These are phyloP conservation scores for Rhopalosiphum padi DNA, from an alignment of 1,140 invertebrate genomes.

Conservation along the genomic window DNA sequence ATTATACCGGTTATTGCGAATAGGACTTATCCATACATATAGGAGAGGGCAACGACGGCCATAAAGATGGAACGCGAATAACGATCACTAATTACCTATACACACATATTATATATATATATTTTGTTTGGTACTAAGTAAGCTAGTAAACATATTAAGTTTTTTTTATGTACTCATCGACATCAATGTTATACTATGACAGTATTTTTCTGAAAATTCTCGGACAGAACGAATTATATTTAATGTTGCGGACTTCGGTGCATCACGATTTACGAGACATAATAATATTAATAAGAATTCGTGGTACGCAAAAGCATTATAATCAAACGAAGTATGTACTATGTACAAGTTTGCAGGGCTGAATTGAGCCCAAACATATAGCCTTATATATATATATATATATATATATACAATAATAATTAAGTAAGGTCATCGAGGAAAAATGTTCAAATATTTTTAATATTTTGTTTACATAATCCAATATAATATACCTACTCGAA, in stretches of 20 bases:
- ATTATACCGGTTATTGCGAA: conserved; percentile 18
- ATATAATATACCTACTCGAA: background rate
- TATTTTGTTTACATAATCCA: background rate
- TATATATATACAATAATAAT: too few relatives aligned
- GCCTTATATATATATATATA: background rate
- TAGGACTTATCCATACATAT: background rate
- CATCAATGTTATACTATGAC: background rate
- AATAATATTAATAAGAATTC: background rate
- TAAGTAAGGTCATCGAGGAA: background rate
- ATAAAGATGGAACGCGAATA: conserved; percentile 1
- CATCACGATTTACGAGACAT: background rate
- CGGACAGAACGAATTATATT: background rate
- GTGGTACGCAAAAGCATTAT: background rate
- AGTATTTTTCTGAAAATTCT: background rate
- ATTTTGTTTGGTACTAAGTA: background rate
- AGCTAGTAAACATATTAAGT: background rate
- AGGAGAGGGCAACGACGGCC: background rate
- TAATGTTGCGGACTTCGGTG: background rate
- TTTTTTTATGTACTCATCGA: background rate
- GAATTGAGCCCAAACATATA: background rate
- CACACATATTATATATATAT: too few relatives aligned
- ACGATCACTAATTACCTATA: background rate
- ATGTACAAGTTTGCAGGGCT: background rate
- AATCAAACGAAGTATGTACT: background rate
- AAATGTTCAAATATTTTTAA: background rate